A percentile compares a stretch with the other conserved stretches of the same genome.
Conservation (phyloP, 2,888 invertebrate genomes). For the Conus canariensis region DNA sequence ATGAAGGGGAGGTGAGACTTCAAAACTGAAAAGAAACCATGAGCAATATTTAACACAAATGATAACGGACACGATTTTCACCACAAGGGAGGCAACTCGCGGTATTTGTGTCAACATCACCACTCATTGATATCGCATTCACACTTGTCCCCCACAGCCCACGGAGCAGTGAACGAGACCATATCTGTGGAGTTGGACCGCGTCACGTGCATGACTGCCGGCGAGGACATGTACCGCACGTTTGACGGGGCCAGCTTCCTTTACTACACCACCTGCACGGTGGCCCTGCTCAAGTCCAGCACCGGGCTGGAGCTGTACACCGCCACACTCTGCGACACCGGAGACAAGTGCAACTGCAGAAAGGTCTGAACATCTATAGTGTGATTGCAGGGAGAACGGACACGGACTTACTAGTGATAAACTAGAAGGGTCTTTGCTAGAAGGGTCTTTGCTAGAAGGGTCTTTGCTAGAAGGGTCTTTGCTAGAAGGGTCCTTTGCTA, state of each 20-base stretch:
- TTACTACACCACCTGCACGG: constrained; percentile 39
- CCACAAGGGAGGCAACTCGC: too few relatives aligned
- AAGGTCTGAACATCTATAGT: constrained; percentile 31
- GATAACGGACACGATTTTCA: too few relatives aligned
- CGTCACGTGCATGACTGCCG: constrained; percentile 45
- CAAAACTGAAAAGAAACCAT: too few relatives aligned
- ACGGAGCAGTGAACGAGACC: constrained; percentile 22
- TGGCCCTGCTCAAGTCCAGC: constrained; percentile 34
- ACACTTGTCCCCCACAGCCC: constrained; percentile 13
- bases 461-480: too few relatives aligned
- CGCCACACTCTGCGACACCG: constrained; percentile 37
- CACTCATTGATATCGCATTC: too few relatives aligned
- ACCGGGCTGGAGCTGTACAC: constrained; percentile 38
- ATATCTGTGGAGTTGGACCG: constrained; percentile 26
- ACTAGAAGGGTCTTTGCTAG: too few relatives aligned
- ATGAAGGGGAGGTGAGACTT: too few relatives aligned
- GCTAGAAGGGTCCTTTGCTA: too few relatives aligned
- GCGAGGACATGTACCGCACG: constrained; percentile 46
- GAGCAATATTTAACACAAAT: too few relatives aligned
- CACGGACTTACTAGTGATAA: too few relatives aligned
- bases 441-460: too few relatives aligned
- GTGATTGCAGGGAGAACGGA: neutral
- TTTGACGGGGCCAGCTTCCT: constrained; percentile 42
- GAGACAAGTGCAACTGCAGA: constrained; percentile 41
- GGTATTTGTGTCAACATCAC: too few relatives aligned